phyloP scores from a whole-genome alignment of 2,888 invertebrate genomes.

The Carpatolechia fugitivella region DNA sequence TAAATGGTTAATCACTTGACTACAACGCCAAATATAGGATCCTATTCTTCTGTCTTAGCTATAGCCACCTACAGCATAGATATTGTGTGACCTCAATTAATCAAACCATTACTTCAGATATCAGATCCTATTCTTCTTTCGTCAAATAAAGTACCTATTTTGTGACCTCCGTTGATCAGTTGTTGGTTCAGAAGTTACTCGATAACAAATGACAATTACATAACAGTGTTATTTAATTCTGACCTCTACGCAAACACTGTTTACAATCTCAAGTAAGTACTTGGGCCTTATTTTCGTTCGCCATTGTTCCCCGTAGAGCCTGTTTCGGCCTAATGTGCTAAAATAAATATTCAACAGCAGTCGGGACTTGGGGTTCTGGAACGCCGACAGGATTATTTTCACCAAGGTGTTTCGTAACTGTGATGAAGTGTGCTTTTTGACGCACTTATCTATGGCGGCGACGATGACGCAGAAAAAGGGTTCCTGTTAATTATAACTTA shows the following conservation, averaged over 20 bases:
- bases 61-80: no score
- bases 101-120: no score
- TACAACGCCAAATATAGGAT: no score
- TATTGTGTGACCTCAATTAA: no score
- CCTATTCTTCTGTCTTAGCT: no score
- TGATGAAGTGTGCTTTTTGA: constrained; percentile 1
- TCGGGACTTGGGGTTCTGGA: not conserved
- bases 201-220: no score
- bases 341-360: constrained; percentile 4
- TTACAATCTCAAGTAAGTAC: not conserved
- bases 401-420: not conserved
- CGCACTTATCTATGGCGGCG: not conserved
- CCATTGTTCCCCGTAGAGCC: not conserved
- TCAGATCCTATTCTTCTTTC: no score
- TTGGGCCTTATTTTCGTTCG: not conserved
- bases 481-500: not conserved
- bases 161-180: no score
- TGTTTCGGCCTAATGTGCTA: not conserved
- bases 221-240: no score
- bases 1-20: no score
- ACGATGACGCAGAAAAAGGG: not conserved
- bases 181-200: no score
- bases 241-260: not conserved
- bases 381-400: not conserved
- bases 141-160: no score